Evolutionary conservation across 92 coral and sea anemone species (phyloP).

Genomic region (Zoanthus gigantus): DNA sequence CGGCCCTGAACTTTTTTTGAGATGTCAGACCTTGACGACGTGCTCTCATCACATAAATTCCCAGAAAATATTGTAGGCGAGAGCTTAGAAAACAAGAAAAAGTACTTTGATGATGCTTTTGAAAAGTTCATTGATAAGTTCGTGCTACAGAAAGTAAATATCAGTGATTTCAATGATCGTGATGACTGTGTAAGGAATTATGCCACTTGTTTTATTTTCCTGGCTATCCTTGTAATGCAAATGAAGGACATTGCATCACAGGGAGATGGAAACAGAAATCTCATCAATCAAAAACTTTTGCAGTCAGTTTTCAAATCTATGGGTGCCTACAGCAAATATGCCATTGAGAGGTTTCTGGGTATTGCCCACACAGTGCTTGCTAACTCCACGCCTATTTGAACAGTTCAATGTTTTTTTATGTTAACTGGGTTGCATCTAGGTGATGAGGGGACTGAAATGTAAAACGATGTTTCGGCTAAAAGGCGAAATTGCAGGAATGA

Average conservation of each 20-base stretch:
- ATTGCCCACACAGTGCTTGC: slow-evolving; percentile 66
- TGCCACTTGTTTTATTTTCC: slow-evolving; percentile 74
- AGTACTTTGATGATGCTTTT: slow-evolving; percentile 66
- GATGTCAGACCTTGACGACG: slow-evolving; percentile 63
- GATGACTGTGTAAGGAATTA: slow-evolving; percentile 75
- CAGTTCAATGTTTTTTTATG: slow-evolving; percentile 63
- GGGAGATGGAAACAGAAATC: slow-evolving; percentile 78
- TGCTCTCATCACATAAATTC: slow-evolving; percentile 60
- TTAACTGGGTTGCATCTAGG: slow-evolving; percentile 46
- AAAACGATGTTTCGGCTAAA: too few species aligned
- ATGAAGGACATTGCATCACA: slow-evolving; percentile 88
- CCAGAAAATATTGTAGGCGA: slow-evolving; percentile 58
- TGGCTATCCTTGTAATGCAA: slow-evolving; percentile 73
- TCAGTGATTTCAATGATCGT: slow-evolving; percentile 53
- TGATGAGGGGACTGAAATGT: too few species aligned
- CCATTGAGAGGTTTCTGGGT: slow-evolving; percentile 75
- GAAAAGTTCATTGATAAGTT: slow-evolving; percentile 64
- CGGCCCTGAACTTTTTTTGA: slow-evolving; percentile 78
- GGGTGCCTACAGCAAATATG: slow-evolving; percentile 78
- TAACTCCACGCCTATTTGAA: slow-evolving; percentile 62
- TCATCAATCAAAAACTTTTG: slow-evolving; percentile 74
- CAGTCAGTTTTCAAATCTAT: slow-evolving; percentile 74
- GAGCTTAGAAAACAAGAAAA: slow-evolving; percentile 45
- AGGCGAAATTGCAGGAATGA: too few species aligned
- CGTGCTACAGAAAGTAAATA: slow-evolving; percentile 48